Evolutionary conservation across 2,888 invertebrate genomes (phyloP).

Genomic region (Tachina grossa): DNA sequence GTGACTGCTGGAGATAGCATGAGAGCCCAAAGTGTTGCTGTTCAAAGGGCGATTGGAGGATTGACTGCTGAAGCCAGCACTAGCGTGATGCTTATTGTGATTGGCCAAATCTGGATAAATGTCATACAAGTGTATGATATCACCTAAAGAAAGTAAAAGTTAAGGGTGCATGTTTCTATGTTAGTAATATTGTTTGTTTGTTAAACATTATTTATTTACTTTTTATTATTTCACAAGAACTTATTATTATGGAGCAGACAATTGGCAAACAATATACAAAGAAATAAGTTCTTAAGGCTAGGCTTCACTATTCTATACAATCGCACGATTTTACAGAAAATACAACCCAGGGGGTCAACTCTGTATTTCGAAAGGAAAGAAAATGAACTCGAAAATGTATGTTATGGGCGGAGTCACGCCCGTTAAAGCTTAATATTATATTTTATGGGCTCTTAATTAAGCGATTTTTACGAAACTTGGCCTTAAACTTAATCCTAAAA

Average conservation of each 20-base stretch:
- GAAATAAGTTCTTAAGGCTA: too few relatives aligned
- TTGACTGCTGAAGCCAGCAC: slow-evolving; percentile 46
- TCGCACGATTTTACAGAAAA: too few relatives aligned
- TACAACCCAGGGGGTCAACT: too few relatives aligned
- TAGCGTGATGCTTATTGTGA: slow-evolving; percentile 75
- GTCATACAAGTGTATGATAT: slow-evolving; percentile 83
- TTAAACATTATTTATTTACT: background rate
- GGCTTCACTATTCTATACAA: too few relatives aligned
- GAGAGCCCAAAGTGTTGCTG: slow-evolving; percentile 43
- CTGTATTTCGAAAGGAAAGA: too few relatives aligned
- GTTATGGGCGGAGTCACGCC: too few relatives aligned
- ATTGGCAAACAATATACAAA: too few relatives aligned
- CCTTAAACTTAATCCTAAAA: too few relatives aligned
- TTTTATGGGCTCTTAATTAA: too few relatives aligned
- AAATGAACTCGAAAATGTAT: too few relatives aligned
- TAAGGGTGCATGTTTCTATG: slow-evolving; percentile 25
- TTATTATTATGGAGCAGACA: background rate
- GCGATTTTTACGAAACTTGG: too few relatives aligned
- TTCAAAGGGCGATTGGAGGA: slow-evolving; percentile 40
- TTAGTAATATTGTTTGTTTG: slow-evolving; percentile 18
- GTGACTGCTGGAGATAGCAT: slow-evolving; percentile 58
- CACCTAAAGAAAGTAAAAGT: slow-evolving; percentile 80
- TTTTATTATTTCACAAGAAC: background rate
- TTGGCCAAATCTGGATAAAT: slow-evolving; percentile 81
- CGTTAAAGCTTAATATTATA: too few relatives aligned